phyloP scores from a whole-genome alignment of 2,888 invertebrate species.

The Drosophila buzzatii region DNA sequence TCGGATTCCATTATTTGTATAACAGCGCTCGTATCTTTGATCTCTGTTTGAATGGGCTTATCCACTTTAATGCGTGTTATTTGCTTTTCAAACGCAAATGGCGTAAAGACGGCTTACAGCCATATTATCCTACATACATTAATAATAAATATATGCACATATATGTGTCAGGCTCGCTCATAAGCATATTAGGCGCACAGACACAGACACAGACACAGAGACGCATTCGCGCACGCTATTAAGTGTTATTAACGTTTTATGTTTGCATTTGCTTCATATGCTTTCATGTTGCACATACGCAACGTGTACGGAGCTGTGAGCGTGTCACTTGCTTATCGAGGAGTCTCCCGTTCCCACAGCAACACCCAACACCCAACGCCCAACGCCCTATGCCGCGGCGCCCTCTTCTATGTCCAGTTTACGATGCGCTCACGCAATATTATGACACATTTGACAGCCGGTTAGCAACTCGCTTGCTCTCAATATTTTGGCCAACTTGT shows the following conservation, averaged over 20 bases:
- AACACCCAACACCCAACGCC: too few relatives aligned
- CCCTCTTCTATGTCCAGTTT: conserved; percentile 1
- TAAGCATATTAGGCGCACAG: not conserved
- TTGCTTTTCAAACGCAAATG: conserved; percentile 6
- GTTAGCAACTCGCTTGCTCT: conserved; percentile 4
- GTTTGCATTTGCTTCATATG: conserved; percentile 38
- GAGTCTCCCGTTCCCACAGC: not conserved
- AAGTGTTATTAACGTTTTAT: conserved; percentile 60
- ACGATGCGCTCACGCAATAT: conserved; percentile 26
- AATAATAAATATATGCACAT: conserved; percentile 20
- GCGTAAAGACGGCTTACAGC: not conserved
- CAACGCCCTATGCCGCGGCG: too few relatives aligned
- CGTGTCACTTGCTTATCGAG: not conserved
- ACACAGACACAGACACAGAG: not conserved
- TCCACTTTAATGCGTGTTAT: conserved; percentile 34
- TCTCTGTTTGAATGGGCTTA: conserved; percentile 30
- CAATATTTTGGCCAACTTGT: conserved; percentile 22
- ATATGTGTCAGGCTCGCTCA: not conserved
- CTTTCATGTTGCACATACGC: conserved; percentile 47
- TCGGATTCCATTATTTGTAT: not conserved
- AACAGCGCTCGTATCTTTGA: conserved; percentile 3
- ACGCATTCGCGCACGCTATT: conserved; percentile 31
- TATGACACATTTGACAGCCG: conserved; percentile 35
- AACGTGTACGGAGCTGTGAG: conserved; percentile 24
- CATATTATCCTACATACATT: not conserved